Base-by-base conservation (phyloP, 92 coral and sea anemone genomes). In the Porites lobata region DNA sequence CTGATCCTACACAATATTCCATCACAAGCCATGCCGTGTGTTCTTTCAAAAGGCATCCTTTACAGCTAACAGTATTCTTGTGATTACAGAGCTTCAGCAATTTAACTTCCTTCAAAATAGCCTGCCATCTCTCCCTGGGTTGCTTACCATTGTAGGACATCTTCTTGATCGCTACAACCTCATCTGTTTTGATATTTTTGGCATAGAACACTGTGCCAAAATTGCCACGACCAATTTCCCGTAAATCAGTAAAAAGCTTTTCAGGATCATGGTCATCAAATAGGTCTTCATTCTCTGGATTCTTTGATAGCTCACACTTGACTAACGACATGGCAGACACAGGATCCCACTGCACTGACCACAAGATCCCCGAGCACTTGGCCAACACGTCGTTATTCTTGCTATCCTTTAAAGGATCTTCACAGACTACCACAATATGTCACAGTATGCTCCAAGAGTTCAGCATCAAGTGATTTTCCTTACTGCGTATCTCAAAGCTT, bases 11-110 rank as follows among this genome's bases (percentile, higher is more conserved):
- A 94, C 99, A 98, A 84, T 98, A 98, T 57, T 98, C 98, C 99
- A 98, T 98, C 15, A 98, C 99, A 89, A 98, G 99, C 99, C 99
- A 98, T 92, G 99, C 98, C 65, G 99, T 98, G 77, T 95, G 98
- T 38, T 98, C 99, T 85, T 98, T 98, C 20, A 98, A 88, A 86
- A 95, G 96, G 70, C 99, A 98, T 85, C 98, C 98, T 92, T 96
- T 90, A 86, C 96, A 98, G 80, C 98, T 98, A 51, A 98, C 96
- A 50, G 99, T 98, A 79, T 98, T 98, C 76, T 87, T 91, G 84
- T 98, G 99, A 70, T 89, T 98, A 94, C 99, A 98, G 64, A 94
- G 99, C 86, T 95, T 98, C 57, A 98, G 80, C 80, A 98, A 98
- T 86, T 96, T 98, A 62, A 95, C 98, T 94, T 98, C 99, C 72